phyloP scores from a whole-genome alignment of 1,140 invertebrate genomes.

The Diuraphis noxia region DNA sequence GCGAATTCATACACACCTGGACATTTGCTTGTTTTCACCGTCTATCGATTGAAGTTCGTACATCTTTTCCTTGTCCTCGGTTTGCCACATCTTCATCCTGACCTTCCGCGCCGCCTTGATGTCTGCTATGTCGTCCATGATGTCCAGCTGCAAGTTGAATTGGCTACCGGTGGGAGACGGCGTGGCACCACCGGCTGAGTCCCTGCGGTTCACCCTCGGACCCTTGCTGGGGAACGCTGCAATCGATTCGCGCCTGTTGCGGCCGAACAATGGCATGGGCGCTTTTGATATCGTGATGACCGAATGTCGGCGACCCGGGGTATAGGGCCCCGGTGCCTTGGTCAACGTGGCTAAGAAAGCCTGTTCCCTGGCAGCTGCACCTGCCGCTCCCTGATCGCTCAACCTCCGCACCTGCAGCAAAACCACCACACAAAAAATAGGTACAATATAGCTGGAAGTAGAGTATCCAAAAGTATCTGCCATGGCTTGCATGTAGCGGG shows the following conservation, averaged over 20 bases:
- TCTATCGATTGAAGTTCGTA: constrained; percentile 79
- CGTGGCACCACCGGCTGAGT: constrained; percentile 58
- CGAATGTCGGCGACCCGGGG: constrained; percentile 76
- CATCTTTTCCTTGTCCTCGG: constrained; percentile 72
- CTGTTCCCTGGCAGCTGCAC: constrained; percentile 68
- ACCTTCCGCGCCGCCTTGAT: constrained; percentile 78
- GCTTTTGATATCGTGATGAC: constrained; percentile 81
- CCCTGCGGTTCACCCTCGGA: constrained; percentile 54
- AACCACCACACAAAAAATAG: not conserved
- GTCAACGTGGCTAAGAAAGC: constrained; percentile 79
- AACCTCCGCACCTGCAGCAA: constrained; percentile 69
- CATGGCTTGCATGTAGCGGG: not conserved
- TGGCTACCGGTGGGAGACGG: constrained; percentile 71
- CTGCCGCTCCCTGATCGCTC: constrained; percentile 74
- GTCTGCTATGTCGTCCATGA: constrained; percentile 79
- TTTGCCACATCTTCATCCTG: constrained; percentile 79
- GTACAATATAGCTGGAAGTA: not conserved
- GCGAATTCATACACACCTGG: not conserved
- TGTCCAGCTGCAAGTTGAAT: constrained; percentile 80
- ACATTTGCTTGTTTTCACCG: constrained; percentile 60
- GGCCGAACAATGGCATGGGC: constrained; percentile 71
- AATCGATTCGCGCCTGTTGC: constrained; percentile 76
- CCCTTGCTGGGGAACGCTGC: constrained; percentile 68
- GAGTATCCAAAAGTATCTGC: not conserved
- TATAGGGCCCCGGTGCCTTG: constrained; percentile 69